phyloP scores from a whole-genome alignment of 2,797 vertebrate genomes.

The Xenentodon cancila region DNA sequence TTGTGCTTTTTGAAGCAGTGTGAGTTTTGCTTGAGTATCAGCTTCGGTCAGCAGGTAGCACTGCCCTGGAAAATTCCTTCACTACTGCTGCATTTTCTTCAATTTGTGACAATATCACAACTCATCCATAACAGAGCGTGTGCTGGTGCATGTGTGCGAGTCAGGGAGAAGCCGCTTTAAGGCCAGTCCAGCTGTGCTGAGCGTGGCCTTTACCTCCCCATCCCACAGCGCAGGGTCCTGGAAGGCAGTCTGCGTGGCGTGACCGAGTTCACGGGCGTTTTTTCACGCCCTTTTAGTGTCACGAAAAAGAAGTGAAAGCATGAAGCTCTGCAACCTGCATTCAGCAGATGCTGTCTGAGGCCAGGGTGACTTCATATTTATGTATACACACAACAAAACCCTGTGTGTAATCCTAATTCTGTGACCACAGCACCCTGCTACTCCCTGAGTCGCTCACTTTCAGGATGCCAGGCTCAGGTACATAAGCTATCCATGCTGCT shows the following conservation, averaged over 20 bases:
- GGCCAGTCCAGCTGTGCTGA: constrained; percentile 62
- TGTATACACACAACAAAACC: not conserved
- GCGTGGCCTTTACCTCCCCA: constrained; percentile 55
- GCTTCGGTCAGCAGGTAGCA: constrained; percentile 66
- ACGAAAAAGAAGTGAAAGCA: constrained; percentile 27
- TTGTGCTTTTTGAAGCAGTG: constrained; percentile 47
- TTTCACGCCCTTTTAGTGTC: constrained; percentile 39
- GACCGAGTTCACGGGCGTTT: constrained; percentile 54
- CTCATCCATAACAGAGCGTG: constrained; percentile 34
- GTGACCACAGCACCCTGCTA: constrained; percentile 4
- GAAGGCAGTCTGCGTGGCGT: constrained; percentile 40
- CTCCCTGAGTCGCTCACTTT: constrained; percentile 12
- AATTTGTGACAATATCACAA: constrained; percentile 41
- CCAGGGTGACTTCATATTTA: constrained; percentile 9
- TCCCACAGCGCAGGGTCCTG: constrained; percentile 46
- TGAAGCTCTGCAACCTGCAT: constrained; percentile 26
- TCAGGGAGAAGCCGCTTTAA: constrained; percentile 46
- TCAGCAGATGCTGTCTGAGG: constrained; percentile 34
- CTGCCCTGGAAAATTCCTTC: constrained; percentile 58
- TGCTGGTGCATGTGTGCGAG: constrained; percentile 15
- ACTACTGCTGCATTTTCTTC: constrained; percentile 49
- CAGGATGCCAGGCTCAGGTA: constrained; percentile 16
- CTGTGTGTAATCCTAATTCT: constrained; percentile 22
- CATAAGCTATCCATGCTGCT: constrained; percentile 18
- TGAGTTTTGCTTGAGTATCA: constrained; percentile 56